phyloP scores from a whole-genome alignment of 2,797 vertebrate species.

The Protonibea diacanthus region DNA sequence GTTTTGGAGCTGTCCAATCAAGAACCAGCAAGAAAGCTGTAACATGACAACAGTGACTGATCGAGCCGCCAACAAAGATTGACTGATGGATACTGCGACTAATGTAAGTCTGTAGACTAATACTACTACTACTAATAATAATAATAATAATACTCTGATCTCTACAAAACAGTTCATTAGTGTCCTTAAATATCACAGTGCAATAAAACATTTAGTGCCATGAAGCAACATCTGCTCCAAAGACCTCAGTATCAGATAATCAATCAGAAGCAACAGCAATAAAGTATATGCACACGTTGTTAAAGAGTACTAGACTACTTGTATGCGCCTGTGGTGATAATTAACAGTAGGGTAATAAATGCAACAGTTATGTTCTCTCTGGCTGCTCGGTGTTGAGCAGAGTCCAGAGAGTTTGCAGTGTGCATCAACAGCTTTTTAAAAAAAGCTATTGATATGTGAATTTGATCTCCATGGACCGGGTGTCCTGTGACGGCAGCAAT shows the following conservation, averaged over 20 bases:
- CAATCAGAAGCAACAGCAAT: constrained; percentile 29
- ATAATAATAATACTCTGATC: neutral
- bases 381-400: neutral
- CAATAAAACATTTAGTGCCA: constrained; percentile 10
- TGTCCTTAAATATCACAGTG: neutral
- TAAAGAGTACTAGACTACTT: constrained; percentile 31
- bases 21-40: constrained; percentile 8
- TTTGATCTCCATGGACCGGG: neutral
- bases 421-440: neutral
- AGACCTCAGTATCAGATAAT: constrained; percentile 39
- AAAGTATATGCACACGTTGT: constrained; percentile 20
- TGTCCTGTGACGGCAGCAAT: neutral
- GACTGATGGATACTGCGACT: constrained; percentile 3
- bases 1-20: neutral
- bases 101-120: neutral
- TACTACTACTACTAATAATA: neutral
- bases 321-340: constrained; percentile 29
- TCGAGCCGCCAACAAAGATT: neutral
- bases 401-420: neutral
- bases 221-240: constrained; percentile 12
- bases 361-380: constrained; percentile 14
- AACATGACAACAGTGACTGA: neutral
- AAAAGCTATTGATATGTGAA: neutral
- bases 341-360: constrained; percentile 46
- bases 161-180: neutral